A percentile compares a stretch with the other conserved stretches of the same genome.
These are phyloP conservation scores for Vultur gryphus DNA, from an alignment of 2,797 vertebrate genomes.

Conservation along the genomic window DNA sequence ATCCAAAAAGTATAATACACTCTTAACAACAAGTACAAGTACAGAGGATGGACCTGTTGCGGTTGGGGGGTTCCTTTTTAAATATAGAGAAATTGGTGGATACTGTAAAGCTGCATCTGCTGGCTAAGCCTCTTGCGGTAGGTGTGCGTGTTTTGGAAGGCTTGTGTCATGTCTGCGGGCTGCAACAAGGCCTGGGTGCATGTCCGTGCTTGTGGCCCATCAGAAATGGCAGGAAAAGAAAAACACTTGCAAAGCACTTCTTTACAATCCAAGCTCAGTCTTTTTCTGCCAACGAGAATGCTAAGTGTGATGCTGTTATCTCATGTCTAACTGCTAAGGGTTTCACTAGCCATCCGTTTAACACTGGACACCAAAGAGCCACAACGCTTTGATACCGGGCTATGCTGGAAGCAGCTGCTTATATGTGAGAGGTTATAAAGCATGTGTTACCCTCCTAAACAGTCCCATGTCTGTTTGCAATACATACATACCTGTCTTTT, in stretches of 20 bases:
- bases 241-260: background rate
- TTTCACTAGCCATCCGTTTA: background rate
- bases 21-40: background rate
- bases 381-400: background rate
- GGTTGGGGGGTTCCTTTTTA: background rate
- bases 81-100: background rate
- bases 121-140: background rate
- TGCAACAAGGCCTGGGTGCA: background rate
- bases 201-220: conserved; percentile 18
- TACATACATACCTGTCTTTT: background rate
- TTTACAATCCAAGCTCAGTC: background rate
- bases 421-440: background rate
- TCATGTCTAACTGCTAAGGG: background rate
- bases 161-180: background rate
- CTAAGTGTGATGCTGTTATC: background rate
- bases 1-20: conserved; percentile 18
- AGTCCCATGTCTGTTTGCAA: background rate
- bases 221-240: background rate
- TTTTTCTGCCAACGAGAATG: background rate
- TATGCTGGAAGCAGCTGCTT: background rate
- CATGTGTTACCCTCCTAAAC: background rate
- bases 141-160: background rate
- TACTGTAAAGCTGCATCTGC: background rate
- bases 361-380: background rate
- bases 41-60: background rate